Evolutionary conservation across 2,797 vertebrate genomes (phyloP), one percentile per base, ranked within the genome.

Genomic region (Labeo calbasu): DNA sequence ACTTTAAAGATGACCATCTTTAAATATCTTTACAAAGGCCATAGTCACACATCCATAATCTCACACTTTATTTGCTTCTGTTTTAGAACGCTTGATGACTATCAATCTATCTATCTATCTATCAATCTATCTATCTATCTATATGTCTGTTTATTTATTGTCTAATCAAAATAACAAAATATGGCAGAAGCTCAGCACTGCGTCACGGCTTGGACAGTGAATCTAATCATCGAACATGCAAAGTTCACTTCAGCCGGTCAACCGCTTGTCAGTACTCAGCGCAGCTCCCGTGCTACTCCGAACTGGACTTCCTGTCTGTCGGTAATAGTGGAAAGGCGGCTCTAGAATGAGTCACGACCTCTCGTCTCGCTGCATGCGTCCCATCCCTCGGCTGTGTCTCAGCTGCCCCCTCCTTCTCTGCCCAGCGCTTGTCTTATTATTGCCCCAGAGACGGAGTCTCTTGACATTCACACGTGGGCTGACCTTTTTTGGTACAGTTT

Each of bases 401-500:
- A 12, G 59, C 28, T 63, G 13, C 61, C 61, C 83, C 36, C 19
- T 48, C 71, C 83, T 48, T 81, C 79, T 50, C 43, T 36, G 55
- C 82, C 59, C 59, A 40, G 5, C 50, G 40, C 65, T 53, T 40
- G 48, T 79, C 76, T 79, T 65, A 13, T 86, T 73, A 77, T n/a
- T 65, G 36, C 28, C 81, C 55, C 28, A 25, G 79, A 68, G 65
- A 61, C 8, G 9, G 68, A 82, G 69, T 85, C 83, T 77, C 40
- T 55, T 40, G 70, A 77, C 87, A 83, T 66, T 70, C 85, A 85
- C 79, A 83, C 77, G 23, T 84, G 25, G 69, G 14, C 69, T 92
- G 93, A 95, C 93, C 94, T 94, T 95, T 94, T 91, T 90, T 85
- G 90, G 82, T 89, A 88, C 85, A 12, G 57, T 91, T 91, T 89